Evolutionary conservation across 1,140 invertebrate species (phyloP), one percentile per base, ranked within the genome.

Genomic region (Drosophila tropicalis): DNA sequence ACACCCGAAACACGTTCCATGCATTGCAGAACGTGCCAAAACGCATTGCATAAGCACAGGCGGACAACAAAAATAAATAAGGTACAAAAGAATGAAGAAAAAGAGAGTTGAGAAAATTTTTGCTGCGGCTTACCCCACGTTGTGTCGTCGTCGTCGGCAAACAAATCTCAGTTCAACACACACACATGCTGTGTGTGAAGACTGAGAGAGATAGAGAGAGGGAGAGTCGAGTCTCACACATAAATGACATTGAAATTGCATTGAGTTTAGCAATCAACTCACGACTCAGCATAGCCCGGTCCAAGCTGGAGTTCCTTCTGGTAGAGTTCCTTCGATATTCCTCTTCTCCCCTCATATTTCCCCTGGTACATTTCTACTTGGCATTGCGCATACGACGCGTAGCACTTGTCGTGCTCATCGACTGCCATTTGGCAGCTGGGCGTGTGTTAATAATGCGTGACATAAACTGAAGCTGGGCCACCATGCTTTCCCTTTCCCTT

Each of bases 401-500:
- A 84, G 84, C 84, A 87, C 72, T 72, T 77, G 66, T 41, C 67
- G 65, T 56, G 67, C 39, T 63, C 44, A 51, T 51, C 44, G 63
- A 57, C 34, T 67, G 74, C 40, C 56, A 58, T 34, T 36, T 58
- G 29, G 56, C 60, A 62, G 34, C 60, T n/a, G 72, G 72, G 84
- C 83, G 80, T 87, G 83, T 87, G 83, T 87, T 87, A 87, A 87
- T 87, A 89, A 87, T 87, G 84, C 84, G 84, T 87, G 84, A 87
- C 84, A 87, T 70, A 81, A 81, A 84, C 76, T 84, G 81, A 65
- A 81, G 84, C 70, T 62, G 66, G 68, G 70, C 36, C 39, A 75
- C 67, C 40, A 10, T 22, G 64, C 34, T 67, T 63, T 41, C 58
- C 67, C 47, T 60, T 60, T 44, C 64, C 5, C 44, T 47, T 5